Base-by-base conservation (phyloP, 2,797 vertebrate genomes). In the Myotis findleyi region DNA sequence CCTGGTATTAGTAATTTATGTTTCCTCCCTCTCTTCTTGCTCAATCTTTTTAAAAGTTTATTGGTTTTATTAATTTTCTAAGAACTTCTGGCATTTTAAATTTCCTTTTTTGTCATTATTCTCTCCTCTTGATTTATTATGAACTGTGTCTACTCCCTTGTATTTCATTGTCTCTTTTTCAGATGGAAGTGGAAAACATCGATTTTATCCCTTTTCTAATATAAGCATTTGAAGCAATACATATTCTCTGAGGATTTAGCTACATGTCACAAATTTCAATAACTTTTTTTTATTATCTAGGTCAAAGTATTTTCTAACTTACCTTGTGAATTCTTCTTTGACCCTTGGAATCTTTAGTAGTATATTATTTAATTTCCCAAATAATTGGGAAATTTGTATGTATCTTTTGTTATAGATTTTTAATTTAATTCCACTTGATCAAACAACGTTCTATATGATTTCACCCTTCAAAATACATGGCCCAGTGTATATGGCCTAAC, bases 11-110 rank as follows among this genome's bases (percentile, higher is more conserved):
- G 33, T 87, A 51, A 80, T 80, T 92, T 77, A 90, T 83, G n/a
- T 87, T 59, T 87, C 27, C 44, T 41, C 10, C 71, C 30, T 14
- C 57, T 91, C 20, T 68, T 68, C 55, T 64, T 87, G 25, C 10
- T 73, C 55, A 62, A 7, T 64, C 27, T 81, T 69, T 81, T 80
- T 41, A 41, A 87, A 25, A 33, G 16, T 33, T 27, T 73, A 33
- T 72, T 91, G 55, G 44, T 72, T 93, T 80, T 76, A 73, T 72
- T 87, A 81, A 64, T 77, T 80, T 87, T 93, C 30, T 25, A 73
- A 81, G 55, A 87, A 81, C 10, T 66, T 49, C 11, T 27, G 20
- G 57, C 47, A 75, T 53, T 55, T 30, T 51, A 64, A 33, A 53
- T 53, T 41, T 93, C 44, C 20, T 44, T 64, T 51, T 12, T 62